These are phyloP conservation scores for Lagopus leucura DNA, from an alignment of 2,113 vertebrate species.

Conservation along the genomic window DNA sequence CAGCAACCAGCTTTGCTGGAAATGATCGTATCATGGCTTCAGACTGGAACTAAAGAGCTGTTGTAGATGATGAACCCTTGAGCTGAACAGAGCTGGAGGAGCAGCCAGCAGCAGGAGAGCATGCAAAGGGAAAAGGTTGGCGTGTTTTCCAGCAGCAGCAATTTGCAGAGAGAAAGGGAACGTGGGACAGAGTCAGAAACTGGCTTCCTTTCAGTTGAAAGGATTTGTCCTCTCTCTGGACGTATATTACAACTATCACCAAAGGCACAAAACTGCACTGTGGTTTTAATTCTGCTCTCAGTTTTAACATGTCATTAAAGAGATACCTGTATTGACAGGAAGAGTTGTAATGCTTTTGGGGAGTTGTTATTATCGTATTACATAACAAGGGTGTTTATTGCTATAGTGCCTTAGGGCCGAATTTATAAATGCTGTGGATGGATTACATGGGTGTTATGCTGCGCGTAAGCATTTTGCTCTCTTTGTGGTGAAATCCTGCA, in stretches of 20 bases:
- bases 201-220: neutral
- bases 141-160: neutral
- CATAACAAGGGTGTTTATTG: slow-evolving; percentile 49
- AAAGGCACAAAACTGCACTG: neutral
- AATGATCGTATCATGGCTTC: neutral
- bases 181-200: neutral
- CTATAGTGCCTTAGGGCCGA: slow-evolving; percentile 42
- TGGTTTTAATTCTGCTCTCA: slow-evolving; percentile 41
- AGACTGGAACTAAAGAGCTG: neutral
- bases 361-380: slow-evolving; percentile 58
- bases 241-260: neutral
- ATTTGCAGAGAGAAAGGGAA: neutral
- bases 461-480: slow-evolving; percentile 14
- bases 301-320: slow-evolving; percentile 49
- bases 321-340: slow-evolving; percentile 64
- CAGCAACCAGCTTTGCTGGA: neutral
- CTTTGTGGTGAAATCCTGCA: slow-evolving; percentile 30
- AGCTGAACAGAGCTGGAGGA: neutral
- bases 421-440: slow-evolving; percentile 28
- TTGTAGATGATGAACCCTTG: neutral
- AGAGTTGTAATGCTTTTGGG: slow-evolving; percentile 48
- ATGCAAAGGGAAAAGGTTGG: neutral
- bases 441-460: slow-evolving; percentile 48
- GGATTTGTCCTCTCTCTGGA: neutral
- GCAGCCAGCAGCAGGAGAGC: neutral